Percentiles rank a stretch among this genome's conserved stretches.
phyloP scores from a whole-genome alignment of 2,888 invertebrate genomes.

The Liodrosophila aerea region DNA sequence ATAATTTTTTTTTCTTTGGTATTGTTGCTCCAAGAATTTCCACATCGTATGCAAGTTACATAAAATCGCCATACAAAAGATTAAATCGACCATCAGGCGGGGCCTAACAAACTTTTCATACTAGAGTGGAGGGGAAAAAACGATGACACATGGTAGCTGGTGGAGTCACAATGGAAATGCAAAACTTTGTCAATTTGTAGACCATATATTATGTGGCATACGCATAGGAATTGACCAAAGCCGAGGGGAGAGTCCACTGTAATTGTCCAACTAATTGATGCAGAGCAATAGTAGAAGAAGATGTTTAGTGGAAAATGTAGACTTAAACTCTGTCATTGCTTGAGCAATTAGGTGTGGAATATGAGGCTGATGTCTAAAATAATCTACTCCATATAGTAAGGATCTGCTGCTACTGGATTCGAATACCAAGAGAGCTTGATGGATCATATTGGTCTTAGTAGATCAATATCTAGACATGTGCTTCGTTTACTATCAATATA shows the following conservation, averaged over 20 bases:
- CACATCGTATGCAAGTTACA: constrained; percentile 49
- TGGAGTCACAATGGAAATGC: constrained; percentile 32
- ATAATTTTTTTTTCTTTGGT: constrained; percentile 16
- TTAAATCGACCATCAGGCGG: constrained; percentile 28
- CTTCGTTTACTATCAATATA: too few relatives aligned
- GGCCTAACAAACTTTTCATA: constrained; percentile 41
- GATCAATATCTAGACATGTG: too few relatives aligned
- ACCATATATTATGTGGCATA: constrained; percentile 29
- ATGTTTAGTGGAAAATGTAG: too few relatives aligned
- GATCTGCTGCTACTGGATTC: too few relatives aligned
- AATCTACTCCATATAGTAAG: too few relatives aligned
- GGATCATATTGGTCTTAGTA: too few relatives aligned
- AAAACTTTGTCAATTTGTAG: constrained; percentile 55
- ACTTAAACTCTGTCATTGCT: too few relatives aligned
- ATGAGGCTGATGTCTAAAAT: too few relatives aligned
- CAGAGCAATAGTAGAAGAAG: too few relatives aligned
- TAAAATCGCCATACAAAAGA: constrained; percentile 52
- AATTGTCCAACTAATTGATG: constrained; percentile 18
- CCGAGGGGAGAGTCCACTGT: too few relatives aligned
- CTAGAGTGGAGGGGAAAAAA: background rate
- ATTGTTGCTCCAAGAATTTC: constrained; percentile 62
- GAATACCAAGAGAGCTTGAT: too few relatives aligned
- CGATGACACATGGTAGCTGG: constrained; percentile 14
- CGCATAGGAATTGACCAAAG: background rate
- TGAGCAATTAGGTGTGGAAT: too few relatives aligned